Percentiles rank a stretch among this genome's conserved stretches.
These are phyloP conservation scores for Sphaerophoria rueppellii DNA, from an alignment of 2,888 invertebrate species.

Conservation along the genomic window DNA sequence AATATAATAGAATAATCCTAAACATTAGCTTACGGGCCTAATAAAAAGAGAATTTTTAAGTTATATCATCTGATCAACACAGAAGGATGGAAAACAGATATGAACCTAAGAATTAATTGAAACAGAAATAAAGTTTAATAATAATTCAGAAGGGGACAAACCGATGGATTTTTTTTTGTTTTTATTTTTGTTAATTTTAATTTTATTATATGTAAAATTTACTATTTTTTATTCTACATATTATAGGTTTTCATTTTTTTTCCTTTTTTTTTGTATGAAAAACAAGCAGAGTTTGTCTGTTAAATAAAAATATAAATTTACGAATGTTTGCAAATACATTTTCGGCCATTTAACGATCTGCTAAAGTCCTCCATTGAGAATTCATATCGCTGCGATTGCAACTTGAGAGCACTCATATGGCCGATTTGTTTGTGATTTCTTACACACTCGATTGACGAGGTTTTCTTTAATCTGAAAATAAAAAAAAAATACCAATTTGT, in stretches of 20 bases:
- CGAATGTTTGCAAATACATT: constrained; percentile 70
- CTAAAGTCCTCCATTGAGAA: constrained; percentile 47
- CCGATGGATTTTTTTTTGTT: constrained; percentile 26
- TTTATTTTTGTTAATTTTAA: constrained; percentile 16
- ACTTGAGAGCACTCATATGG: constrained; percentile 57
- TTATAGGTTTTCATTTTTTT: constrained; percentile 2
- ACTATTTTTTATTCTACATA: constrained; percentile 36
- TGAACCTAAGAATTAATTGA: constrained; percentile 5
- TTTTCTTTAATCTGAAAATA: constrained; percentile 60
- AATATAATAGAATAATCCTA: constrained; percentile 66
- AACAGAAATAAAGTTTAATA: constrained; percentile 40
- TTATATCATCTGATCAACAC: constrained; percentile 51
- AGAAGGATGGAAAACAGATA: constrained; percentile 44
- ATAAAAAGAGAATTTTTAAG: constrained; percentile 45
- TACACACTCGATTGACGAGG: constrained; percentile 56
- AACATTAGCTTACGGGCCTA: constrained; percentile 55
- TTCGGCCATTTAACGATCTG: constrained; percentile 58
- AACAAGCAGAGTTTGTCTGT: constrained; percentile 39
- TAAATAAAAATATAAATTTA: constrained; percentile 37
- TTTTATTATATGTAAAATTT: constrained; percentile 39
- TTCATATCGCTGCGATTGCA: constrained; percentile 46
- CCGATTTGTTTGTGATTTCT: constrained; percentile 60
- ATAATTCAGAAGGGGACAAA: constrained; percentile 25
- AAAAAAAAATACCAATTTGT: neutral
- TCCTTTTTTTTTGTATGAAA: constrained; percentile 35